A percentile compares a stretch with the other conserved stretches of the same genome.
phyloP scores from a whole-genome alignment of 2,113 vertebrate genomes.

The Gnathonemus echidnorhynchus region DNA sequence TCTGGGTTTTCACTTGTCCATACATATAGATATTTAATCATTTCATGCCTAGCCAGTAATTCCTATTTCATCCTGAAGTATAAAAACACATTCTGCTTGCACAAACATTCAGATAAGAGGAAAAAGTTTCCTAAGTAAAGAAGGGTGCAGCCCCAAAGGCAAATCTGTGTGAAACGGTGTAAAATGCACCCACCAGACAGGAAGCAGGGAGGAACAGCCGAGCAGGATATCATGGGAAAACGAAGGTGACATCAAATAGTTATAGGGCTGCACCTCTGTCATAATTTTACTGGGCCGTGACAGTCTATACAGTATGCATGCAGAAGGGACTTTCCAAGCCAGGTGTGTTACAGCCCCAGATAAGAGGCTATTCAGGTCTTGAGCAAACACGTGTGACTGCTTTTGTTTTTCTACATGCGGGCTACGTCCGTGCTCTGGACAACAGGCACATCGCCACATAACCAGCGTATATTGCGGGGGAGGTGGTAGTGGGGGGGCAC shows the following conservation, averaged over 20 bases:
- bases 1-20: not conserved
- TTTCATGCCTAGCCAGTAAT: not conserved
- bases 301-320: not conserved
- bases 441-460: not conserved
- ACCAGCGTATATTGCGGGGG: not conserved
- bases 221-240: not conserved
- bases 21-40: not conserved
- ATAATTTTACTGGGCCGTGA: not conserved
- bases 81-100: not conserved
- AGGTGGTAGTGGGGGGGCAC: too few species aligned
- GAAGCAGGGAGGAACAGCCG: not conserved
- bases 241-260: not conserved
- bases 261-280: not conserved
- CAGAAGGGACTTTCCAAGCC: not conserved
- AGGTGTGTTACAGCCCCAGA: not conserved
- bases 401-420: not conserved
- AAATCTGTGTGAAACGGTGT: not conserved
- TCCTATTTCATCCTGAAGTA: not conserved
- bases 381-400: not conserved
- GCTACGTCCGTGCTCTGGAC: not conserved
- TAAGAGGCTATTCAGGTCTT: not conserved
- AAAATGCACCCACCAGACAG: not conserved
- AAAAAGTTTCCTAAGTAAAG: not conserved
- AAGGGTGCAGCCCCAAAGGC: not conserved
- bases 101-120: not conserved